Evolutionary conservation across 2,888 invertebrate genomes (phyloP).

Genomic region (Invenusta paracnida): DNA sequence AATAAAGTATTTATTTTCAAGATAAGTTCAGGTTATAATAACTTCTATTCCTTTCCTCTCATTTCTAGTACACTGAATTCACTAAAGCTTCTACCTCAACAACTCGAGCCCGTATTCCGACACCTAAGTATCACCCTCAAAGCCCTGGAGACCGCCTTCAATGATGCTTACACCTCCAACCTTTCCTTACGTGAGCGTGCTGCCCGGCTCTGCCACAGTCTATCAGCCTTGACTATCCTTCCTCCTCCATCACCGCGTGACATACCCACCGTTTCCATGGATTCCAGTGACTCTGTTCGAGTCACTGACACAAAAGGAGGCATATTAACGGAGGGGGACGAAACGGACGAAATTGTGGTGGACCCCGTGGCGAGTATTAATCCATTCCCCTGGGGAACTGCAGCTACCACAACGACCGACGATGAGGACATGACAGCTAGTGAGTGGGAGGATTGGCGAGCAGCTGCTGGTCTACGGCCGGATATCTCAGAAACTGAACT

Average conservation of each 20-base stretch:
- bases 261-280: neutral
- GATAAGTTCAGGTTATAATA: no score
- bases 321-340: no score
- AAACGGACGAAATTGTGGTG: no score
- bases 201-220: neutral
- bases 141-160: conserved; percentile 2
- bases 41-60: neutral
- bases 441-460: neutral
- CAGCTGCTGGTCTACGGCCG: neutral
- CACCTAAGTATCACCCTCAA: neutral
- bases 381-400: neutral
- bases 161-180: neutral
- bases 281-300: no score
- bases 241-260: neutral
- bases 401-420: neutral
- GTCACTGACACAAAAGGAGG: no score
- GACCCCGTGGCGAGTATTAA: no score
- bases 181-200: neutral
- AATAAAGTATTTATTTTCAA: no score
- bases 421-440: neutral
- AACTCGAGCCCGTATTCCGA: neutral
- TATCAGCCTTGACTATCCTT: neutral
- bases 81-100: neutral
- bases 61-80: neutral
- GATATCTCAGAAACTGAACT: neutral